Percentiles rank a stretch among this genome's conserved stretches.
Conservation (phyloP, 2,113 vertebrate genomes). For the Oreamnos americanus region DNA sequence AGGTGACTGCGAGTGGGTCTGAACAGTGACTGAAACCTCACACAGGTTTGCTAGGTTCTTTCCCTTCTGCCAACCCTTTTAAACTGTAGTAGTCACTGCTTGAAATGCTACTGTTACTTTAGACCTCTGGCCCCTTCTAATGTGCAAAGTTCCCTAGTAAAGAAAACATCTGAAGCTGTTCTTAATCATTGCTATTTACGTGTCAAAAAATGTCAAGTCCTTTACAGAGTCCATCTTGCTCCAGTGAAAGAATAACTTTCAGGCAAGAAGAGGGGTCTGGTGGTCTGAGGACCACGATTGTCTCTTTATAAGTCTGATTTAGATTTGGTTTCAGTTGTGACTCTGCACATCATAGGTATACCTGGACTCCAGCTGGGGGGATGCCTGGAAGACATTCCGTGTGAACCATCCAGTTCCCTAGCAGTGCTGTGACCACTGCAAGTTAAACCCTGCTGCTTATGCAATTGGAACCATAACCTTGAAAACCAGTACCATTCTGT, state of each 20-base stretch:
- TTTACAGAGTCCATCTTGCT: neutral
- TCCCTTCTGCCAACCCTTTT: neutral
- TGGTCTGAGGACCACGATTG: neutral
- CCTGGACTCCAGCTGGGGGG: neutral
- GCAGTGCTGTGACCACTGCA: neutral
- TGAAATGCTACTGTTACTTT: neutral
- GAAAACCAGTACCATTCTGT: neutral
- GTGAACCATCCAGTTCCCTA: neutral
- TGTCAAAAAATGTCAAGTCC: neutral
- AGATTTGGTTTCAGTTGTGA: neutral
- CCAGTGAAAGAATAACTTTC: neutral
- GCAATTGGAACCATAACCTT: neutral
- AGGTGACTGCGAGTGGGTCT: neutral
- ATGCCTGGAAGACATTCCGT: neutral
- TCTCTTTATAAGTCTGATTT: neutral
- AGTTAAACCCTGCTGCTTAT: neutral
- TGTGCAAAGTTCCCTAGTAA: neutral
- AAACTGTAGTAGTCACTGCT: neutral
- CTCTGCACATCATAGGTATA: neutral
- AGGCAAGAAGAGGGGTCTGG: neutral
- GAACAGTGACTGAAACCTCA: neutral
- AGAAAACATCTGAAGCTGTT: neutral
- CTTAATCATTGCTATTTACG: neutral
- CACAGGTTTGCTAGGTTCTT: neutral
- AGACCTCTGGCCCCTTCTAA: neutral